These are phyloP conservation scores for Tetrapedia diversipes DNA, from an alignment of 2,888 invertebrate species.

Conservation along the genomic window DNA sequence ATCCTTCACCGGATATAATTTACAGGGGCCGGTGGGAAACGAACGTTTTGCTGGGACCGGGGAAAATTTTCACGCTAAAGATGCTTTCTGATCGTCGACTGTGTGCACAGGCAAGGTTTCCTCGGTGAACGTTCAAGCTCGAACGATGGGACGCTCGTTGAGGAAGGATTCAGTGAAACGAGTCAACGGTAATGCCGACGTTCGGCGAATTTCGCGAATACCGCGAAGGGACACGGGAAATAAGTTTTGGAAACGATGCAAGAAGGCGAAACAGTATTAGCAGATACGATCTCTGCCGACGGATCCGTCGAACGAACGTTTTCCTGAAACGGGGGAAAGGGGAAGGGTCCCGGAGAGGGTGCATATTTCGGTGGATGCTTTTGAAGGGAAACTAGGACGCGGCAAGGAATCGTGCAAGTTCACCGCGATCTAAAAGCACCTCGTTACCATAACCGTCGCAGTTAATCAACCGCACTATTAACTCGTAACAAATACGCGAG, in stretches of 20 bases:
- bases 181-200: background rate
- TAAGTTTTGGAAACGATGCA: background rate
- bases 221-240: background rate
- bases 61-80: background rate
- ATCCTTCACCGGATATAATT: conserved; percentile 35
- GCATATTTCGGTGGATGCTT: background rate
- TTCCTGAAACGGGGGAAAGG: background rate
- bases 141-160: background rate
- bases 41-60: conserved; percentile 37
- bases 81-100: background rate
- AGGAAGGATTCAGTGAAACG: background rate
- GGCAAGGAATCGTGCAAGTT: conserved; percentile 1
- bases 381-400: conserved; percentile 15
- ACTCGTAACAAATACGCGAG: too few relatives aligned
- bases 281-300: conserved; percentile 9
- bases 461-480: too few relatives aligned
- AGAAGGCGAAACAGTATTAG: background rate
- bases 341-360: background rate
- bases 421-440: too few relatives aligned
- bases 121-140: background rate
- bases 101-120: background rate
- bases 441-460: too few relatives aligned
- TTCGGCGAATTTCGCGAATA: background rate
- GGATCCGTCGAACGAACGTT: conserved; percentile 24
- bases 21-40: conserved; percentile 35